A percentile compares a stretch with the other conserved stretches of the same genome.
phyloP scores from a whole-genome alignment of 2,888 invertebrate genomes.

The Labia minor region DNA sequence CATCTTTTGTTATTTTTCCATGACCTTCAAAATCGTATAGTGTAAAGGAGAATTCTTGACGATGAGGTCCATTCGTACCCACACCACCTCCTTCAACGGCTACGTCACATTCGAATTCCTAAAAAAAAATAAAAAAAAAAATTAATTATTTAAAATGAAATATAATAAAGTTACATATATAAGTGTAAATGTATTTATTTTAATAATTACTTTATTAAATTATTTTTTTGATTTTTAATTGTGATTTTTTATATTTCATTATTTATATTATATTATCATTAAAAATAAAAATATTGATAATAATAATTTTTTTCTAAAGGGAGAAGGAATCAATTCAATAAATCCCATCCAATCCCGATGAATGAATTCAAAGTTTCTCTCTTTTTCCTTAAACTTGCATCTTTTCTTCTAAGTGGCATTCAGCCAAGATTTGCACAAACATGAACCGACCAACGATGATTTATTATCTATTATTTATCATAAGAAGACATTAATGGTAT shows the following conservation, averaged over 20 bases:
- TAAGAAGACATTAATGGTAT: background rate
- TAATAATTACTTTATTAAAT: background rate
- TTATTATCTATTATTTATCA: background rate
- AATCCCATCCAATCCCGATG: too few relatives aligned
- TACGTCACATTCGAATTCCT: conserved; percentile 84
- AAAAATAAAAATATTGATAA: too few relatives aligned
- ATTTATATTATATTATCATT: too few relatives aligned
- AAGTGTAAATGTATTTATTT: background rate
- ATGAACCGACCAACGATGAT: too few relatives aligned
- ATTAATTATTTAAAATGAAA: conserved; percentile 8
- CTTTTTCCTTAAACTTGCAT: too few relatives aligned
- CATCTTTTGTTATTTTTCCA: conserved; percentile 86
- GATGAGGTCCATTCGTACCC: conserved; percentile 48
- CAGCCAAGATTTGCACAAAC: too few relatives aligned
- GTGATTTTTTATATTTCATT: too few relatives aligned
- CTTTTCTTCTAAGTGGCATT: too few relatives aligned
- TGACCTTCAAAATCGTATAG: conserved; percentile 85
- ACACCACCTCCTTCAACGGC: conserved; percentile 66
- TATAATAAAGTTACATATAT: conserved; percentile 9
- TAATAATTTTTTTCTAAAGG: too few relatives aligned
- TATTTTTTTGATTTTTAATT: too few relatives aligned
- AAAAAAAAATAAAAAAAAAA: conserved; percentile 27
- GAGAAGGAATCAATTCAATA: too few relatives aligned
- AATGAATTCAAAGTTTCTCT: too few relatives aligned
- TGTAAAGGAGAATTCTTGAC: conserved; percentile 67